phyloP scores from a whole-genome alignment of 2,113 vertebrate species.

The Motacilla alba region DNA sequence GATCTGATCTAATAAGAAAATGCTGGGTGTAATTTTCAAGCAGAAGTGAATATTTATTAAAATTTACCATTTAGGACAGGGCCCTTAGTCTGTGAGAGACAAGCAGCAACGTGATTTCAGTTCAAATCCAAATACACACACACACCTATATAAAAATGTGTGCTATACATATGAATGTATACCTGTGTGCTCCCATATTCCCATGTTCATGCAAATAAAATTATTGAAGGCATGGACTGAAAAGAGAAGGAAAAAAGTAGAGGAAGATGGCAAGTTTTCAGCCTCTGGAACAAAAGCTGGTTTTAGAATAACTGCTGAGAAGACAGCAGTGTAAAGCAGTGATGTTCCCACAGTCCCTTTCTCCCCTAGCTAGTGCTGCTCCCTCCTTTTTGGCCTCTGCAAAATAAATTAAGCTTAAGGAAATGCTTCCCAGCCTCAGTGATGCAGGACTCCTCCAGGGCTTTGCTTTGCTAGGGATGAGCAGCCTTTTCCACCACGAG shows the following conservation, averaged over 20 bases:
- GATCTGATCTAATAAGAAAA: background rate
- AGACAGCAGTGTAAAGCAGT: background rate
- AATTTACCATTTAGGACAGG: background rate
- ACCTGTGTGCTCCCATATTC: too few relatives aligned
- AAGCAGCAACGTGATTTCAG: background rate
- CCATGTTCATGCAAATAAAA: background rate
- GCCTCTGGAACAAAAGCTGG: background rate
- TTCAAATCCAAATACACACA: background rate
- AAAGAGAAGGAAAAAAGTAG: background rate
- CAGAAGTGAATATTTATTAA: background rate
- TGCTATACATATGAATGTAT: accelerated
- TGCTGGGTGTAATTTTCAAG: background rate
- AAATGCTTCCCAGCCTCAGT: background rate
- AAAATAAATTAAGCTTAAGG: background rate
- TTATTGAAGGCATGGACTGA: background rate
- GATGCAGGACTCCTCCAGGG: background rate
- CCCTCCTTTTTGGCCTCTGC: background rate
- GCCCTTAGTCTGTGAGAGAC: background rate
- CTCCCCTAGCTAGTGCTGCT: background rate
- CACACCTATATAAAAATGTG: background rate
- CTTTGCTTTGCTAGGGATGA: background rate
- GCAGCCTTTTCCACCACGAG: background rate
- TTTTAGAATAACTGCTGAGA: background rate
- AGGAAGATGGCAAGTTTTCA: background rate
- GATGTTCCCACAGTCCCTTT: background rate